Conservation (phyloP, 30 jellyfish, hydroid and myxozoan genomes). For the Hydractinia echinata region DNA sequence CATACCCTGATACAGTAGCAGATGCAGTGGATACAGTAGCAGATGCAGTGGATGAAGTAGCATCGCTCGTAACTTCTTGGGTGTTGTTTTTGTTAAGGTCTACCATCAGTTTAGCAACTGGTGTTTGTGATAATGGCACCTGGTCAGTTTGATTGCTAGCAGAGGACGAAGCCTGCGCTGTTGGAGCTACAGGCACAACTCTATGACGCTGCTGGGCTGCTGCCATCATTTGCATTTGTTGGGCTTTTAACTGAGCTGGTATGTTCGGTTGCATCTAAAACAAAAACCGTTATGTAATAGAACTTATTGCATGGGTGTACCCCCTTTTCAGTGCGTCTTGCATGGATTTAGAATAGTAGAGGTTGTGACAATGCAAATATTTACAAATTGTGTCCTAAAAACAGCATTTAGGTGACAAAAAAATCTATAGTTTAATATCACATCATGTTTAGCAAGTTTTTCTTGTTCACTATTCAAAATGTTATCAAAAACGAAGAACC, state of each 20-base stretch:
- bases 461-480: no score
- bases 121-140: not conserved
- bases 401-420: no score
- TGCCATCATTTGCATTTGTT: not conserved
- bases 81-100: not conserved
- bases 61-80: constrained; percentile 5
- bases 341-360: no score
- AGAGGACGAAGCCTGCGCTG: not conserved
- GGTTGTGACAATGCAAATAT: no score
- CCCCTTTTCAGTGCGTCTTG: no score
- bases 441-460: no score
- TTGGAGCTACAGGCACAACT: not conserved
- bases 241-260: not conserved
- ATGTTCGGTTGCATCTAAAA: no score
- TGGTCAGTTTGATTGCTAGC: not conserved
- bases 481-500: no score
- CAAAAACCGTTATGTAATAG: no score
- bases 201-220: not conserved
- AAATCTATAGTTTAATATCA: no score
- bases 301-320: no score
- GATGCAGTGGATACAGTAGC: constrained; percentile 1
- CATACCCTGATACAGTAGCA: not conserved
- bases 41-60: not conserved
- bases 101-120: not conserved
- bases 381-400: no score